These are phyloP conservation scores for Metallyticus violacea DNA, from an alignment of 2,888 invertebrate genomes.

Conservation along the genomic window DNA sequence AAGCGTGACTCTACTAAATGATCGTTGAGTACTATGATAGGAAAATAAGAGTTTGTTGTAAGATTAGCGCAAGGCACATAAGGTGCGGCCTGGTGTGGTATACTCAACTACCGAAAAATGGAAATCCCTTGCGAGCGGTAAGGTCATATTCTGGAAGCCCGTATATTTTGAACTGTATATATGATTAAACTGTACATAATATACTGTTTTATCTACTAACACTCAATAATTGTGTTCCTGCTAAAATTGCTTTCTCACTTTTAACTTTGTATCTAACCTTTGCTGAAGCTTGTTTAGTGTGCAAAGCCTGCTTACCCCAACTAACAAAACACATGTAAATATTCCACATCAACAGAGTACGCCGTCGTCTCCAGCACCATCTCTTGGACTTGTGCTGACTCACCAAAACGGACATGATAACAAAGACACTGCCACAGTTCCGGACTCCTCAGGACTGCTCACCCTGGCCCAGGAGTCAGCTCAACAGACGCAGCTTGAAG, in stretches of 20 bases:
- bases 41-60: too few species aligned
- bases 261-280: not conserved
- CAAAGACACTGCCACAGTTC: not conserved
- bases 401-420: conserved; percentile 17
- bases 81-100: too few species aligned
- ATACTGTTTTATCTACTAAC: not conserved
- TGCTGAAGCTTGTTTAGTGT: not conserved
- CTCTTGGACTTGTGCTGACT: conserved; percentile 40
- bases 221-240: not conserved
- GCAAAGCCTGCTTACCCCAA: not conserved
- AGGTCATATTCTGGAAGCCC: too few species aligned
- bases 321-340: not conserved
- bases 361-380: conserved; percentile 42
- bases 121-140: too few species aligned
- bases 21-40: too few species aligned
- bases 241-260: not conserved
- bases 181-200: not conserved
- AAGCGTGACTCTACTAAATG: too few species aligned
- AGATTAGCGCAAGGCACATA: too few species aligned
- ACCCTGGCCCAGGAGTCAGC: conserved; percentile 29
- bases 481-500: conserved; percentile 3
- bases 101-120: too few species aligned
- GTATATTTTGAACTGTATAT: not conserved
- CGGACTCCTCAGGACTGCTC: conserved; percentile 29
- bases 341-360: conserved; percentile 42